phyloP scores from a whole-genome alignment of 1,140 invertebrate genomes.

The Drosophila albomicans region DNA sequence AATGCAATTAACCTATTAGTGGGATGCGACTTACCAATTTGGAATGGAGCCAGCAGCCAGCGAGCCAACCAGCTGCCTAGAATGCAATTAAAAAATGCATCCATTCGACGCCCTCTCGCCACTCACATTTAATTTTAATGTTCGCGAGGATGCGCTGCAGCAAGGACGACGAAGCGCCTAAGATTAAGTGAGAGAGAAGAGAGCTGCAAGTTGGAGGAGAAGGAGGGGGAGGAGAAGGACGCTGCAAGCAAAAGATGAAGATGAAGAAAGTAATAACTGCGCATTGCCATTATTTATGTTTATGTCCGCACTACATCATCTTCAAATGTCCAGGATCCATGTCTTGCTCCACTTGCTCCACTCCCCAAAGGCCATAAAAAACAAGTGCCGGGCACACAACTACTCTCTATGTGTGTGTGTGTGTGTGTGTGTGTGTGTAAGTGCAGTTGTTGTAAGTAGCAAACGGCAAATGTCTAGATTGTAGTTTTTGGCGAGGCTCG shows the following conservation, averaged over 20 bases:
- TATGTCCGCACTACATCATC: conserved; percentile 82
- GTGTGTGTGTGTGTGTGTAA: not conserved
- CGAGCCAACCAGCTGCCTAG: conserved; percentile 60
- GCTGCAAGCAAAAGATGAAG: not conserved
- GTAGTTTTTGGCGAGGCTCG: conserved; percentile 11
- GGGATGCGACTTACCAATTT: conserved; percentile 53
- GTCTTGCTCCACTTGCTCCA: not conserved
- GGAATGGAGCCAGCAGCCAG: too few relatives aligned
- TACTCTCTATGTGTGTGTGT: conserved; percentile 10
- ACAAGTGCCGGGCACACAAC: conserved; percentile 69
- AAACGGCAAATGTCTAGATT: conserved; percentile 34
- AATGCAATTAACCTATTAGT: conserved; percentile 79
- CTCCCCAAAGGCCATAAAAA: conserved; percentile 67
- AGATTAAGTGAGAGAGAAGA: conserved; percentile 3
- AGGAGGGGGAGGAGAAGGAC: not conserved
- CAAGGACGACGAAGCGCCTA: not conserved
- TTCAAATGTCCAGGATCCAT: conserved; percentile 68
- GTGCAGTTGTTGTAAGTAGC: conserved; percentile 18
- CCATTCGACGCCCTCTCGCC: conserved; percentile 15
- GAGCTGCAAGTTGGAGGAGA: not conserved
- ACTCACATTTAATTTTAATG: conserved; percentile 77
- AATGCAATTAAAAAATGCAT: conserved; percentile 71
- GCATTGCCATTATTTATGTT: conserved; percentile 82
- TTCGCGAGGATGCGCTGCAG: conserved; percentile 55
- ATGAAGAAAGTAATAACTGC: conserved; percentile 77